phyloP scores from a whole-genome alignment of 2,113 vertebrate species.

The Corvus hawaiiensis region DNA sequence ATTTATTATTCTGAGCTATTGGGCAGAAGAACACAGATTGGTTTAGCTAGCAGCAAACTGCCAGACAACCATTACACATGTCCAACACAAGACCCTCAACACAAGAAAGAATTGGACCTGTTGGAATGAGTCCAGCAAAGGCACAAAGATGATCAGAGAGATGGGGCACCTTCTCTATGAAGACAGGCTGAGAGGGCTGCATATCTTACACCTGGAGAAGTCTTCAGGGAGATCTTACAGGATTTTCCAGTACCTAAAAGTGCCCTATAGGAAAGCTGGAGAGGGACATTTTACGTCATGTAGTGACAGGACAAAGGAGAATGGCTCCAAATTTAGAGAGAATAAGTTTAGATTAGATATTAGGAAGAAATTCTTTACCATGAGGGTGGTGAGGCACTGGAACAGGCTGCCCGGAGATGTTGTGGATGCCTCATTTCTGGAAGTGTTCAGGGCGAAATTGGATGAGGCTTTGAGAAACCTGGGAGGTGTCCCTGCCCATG shows the following conservation, averaged over 20 bases:
- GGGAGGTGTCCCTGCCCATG: background rate
- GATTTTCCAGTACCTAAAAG: background rate
- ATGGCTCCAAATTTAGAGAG: background rate
- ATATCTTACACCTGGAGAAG: background rate
- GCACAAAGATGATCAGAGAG: background rate
- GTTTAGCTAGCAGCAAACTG: background rate
- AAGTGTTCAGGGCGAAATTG: background rate
- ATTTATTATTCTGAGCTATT: background rate
- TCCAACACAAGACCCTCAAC: background rate
- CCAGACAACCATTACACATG: background rate
- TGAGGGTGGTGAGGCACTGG: background rate
- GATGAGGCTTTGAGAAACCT: background rate
- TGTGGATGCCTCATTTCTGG: too few species aligned
- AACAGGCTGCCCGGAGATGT: background rate
- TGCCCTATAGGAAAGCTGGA: background rate
- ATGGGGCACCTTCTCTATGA: background rate
- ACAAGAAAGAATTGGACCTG: background rate
- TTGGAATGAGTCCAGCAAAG: background rate
- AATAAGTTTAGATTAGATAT: background rate
- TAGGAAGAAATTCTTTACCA: background rate
- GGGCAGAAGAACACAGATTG: background rate
- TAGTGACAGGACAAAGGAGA: background rate
- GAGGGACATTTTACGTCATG: background rate
- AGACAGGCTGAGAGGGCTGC: background rate
- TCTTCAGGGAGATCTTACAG: background rate